Base-by-base conservation (phyloP, 2,113 vertebrate genomes). In the Himantopus leucocephalus region DNA sequence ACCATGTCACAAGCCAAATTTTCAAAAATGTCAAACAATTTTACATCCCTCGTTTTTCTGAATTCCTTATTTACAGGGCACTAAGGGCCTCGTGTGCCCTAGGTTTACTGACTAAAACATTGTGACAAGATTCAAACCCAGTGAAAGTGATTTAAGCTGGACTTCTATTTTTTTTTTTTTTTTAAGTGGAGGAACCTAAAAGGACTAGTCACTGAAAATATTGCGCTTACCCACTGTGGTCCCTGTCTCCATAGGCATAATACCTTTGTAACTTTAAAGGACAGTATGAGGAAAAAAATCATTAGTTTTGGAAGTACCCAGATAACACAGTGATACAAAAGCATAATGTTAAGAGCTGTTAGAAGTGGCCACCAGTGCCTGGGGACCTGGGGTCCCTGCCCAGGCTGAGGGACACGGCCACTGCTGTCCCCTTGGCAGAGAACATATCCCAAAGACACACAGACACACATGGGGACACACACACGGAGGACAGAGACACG, bases 21-120 rank as follows among this genome's bases (percentile, higher is more conserved):
- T 94, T 75, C 8, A 41, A 85, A 95, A 94, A 89, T 91, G 86
- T 91, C 89, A 94, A 93, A 80, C 22, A 35, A 58, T 85, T 92
- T 93, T 90, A 94, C 66, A 82, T 72, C 45, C 10, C 22, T 88
- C n/a, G 14, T 74, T 90, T 87, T 93, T 79, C 5, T 18, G 0
- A 60, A 81, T 60, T 74, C 56, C 20, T 79, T 84, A 87, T 88
- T 94, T 93, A 72, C 53, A 91, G 53, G 47, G 53, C 34, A 66
- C 15, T 64, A 76, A 82, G 66, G 47, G n/a, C 48, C 39, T 79
- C 58, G 16, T 20, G 11, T 64, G 39, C 66, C 85, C 48, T 52
- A 47, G 43, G 15, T 82, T 91, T 96, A 81, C 83, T 74, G 91
- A 56, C 37, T 50, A 71, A 70, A 88, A 75, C 34, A 48, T 90